Percentiles rank a stretch among this genome's conserved stretches.
phyloP scores from a whole-genome alignment of 2,797 vertebrate genomes.

The Diplodus sargus region DNA sequence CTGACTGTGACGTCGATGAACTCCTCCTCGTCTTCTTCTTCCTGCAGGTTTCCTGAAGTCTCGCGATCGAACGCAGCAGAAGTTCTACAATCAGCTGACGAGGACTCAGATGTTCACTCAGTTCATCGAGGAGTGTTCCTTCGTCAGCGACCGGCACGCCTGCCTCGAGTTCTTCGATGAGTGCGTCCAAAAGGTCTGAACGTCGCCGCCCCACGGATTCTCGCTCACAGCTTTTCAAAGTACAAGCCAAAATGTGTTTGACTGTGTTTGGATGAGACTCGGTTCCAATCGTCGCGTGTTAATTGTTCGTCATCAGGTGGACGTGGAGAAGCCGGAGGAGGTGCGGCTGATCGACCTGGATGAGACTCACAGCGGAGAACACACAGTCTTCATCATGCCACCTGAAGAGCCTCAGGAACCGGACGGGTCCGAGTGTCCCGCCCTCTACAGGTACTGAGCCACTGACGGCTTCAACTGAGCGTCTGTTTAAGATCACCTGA shows the following conservation, averaged over 20 bases:
- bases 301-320: slow-evolving; percentile 80
- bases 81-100: slow-evolving; percentile 90
- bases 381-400: slow-evolving; percentile 96
- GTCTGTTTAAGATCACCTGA: too few species aligned
- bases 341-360: slow-evolving; percentile 90
- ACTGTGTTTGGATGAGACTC: too few species aligned
- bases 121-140: slow-evolving; percentile 97
- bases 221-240: background rate
- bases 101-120: slow-evolving; percentile 96
- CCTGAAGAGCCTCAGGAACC: slow-evolving; percentile 89
- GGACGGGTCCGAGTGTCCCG: slow-evolving; percentile 85
- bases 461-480: background rate
- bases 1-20: background rate
- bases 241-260: background rate
- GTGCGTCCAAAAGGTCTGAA: slow-evolving; percentile 91
- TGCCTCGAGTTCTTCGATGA: slow-evolving; percentile 95
- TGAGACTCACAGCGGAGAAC: slow-evolving; percentile 91
- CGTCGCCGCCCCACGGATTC: fast-evolving
- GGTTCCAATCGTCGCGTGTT: background rate
- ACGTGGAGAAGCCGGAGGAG: slow-evolving; percentile 92
- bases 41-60: slow-evolving; percentile 92
- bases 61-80: slow-evolving; percentile 92
- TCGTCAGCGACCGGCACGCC: slow-evolving; percentile 92
- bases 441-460: slow-evolving; percentile 86
- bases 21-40: background rate